These are phyloP conservation scores for Pseudomyrmex dendroicus DNA, from an alignment of 1,140 invertebrate species.

Conservation along the genomic window DNA sequence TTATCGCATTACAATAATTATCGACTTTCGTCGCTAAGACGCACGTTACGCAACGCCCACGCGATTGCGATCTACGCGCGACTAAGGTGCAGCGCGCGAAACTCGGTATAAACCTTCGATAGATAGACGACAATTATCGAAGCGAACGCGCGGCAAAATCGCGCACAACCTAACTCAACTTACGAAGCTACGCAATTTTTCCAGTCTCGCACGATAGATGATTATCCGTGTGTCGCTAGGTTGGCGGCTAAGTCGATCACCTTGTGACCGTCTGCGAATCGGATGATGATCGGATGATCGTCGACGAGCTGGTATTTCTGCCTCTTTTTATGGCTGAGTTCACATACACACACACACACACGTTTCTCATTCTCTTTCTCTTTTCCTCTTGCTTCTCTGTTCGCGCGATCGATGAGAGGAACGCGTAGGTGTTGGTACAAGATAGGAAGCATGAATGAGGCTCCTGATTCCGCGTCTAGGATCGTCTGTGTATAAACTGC, in stretches of 20 bases:
- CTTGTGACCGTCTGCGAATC: constrained; percentile 44
- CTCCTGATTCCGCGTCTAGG: constrained; percentile 49
- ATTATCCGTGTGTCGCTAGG: constrained; percentile 15
- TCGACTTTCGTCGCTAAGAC: background rate
- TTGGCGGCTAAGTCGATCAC: constrained; percentile 19
- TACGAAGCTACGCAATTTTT: constrained; percentile 43
- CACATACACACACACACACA: background rate
- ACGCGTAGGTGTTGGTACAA: constrained; percentile 37
- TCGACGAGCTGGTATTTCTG: constrained; percentile 36
- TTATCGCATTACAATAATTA: constrained; percentile 10
- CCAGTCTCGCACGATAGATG: constrained; percentile 14
- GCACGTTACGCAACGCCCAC: background rate
- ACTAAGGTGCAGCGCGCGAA: too few relatives aligned
- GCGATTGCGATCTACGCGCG: constrained; percentile 7
- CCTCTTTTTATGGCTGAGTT: constrained; percentile 28
- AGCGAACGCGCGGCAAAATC: background rate
- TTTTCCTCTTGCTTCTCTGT: constrained; percentile 13
- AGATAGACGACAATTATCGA: background rate
- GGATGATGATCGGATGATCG: constrained; percentile 24
- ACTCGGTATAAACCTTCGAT: background rate
- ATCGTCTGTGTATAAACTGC: constrained; percentile 33
- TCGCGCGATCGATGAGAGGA: constrained; percentile 11
- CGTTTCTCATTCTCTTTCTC: background rate
- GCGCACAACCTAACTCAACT: constrained; percentile 48
- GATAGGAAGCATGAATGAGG: constrained; percentile 56